Conservation (phyloP, 2,113 vertebrate species). For the Bufo gargarizans region DNA sequence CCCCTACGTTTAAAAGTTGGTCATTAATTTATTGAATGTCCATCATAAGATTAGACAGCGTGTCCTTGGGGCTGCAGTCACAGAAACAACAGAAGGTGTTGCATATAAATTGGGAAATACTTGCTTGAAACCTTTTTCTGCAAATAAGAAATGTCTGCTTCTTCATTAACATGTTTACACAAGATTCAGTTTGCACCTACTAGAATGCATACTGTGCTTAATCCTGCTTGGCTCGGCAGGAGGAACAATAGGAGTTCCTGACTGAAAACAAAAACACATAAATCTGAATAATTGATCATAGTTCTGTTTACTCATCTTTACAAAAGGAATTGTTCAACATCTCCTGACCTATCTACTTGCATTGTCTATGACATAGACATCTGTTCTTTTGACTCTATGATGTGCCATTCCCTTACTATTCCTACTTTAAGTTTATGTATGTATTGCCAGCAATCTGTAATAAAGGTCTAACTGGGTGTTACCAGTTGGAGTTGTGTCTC, state of each 20-base stretch:
- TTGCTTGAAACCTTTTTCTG: constrained; percentile 33
- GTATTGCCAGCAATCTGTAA: no score
- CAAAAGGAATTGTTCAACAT: no score
- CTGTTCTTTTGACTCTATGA: no score
- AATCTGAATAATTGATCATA: no score
- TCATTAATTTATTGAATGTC: constrained; percentile 54
- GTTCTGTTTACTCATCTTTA: no score
- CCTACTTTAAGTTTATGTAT: no score
- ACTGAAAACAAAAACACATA: background rate
- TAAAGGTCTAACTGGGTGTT: no score
- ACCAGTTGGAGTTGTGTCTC: no score
- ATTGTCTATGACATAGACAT: no score
- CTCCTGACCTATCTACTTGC: no score
- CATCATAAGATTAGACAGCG: constrained; percentile 54
- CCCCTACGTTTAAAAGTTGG: constrained; percentile 42
- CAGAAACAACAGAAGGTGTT: constrained; percentile 53
- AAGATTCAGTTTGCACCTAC: background rate
- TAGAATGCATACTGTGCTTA: constrained; percentile 2
- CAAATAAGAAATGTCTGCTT: constrained; percentile 46
- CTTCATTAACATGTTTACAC: constrained; percentile 36
- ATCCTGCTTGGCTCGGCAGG: background rate
- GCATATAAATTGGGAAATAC: constrained; percentile 53
- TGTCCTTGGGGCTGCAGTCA: constrained; percentile 51
- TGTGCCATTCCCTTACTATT: no score
- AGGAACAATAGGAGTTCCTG: background rate